phyloP scores from a whole-genome alignment of 2,888 invertebrate genomes.

The Platycnemis pennipes region DNA sequence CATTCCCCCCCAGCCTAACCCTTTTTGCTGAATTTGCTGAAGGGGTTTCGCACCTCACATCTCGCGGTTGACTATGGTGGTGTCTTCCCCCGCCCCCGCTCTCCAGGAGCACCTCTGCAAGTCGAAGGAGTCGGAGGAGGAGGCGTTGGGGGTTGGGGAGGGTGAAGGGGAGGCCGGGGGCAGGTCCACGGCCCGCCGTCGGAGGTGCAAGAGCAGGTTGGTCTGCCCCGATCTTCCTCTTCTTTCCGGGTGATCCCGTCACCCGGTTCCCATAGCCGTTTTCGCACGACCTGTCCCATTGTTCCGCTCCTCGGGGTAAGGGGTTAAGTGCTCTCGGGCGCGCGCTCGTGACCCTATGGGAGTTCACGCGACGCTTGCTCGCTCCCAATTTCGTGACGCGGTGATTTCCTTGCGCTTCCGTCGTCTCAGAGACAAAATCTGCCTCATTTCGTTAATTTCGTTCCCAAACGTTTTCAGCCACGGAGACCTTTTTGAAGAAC shows the following conservation, averaged over 20 bases:
- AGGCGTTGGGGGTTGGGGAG: not conserved
- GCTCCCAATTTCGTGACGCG: not conserved
- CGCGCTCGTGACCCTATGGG: not conserved
- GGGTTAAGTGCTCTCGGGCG: not conserved
- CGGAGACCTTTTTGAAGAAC: too few species aligned
- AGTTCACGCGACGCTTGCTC: not conserved
- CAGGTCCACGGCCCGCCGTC: not conserved
- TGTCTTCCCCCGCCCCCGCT: constrained; percentile 43
- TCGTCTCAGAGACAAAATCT: too few species aligned
- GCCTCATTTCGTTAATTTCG: too few species aligned
- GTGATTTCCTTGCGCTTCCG: not conserved
- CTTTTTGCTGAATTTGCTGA: not conserved
- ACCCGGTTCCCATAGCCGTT: too few species aligned
- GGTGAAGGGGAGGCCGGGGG: not conserved
- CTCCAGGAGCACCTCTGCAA: constrained; percentile 33
- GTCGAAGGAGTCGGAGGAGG: not conserved
- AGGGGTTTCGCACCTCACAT: not conserved
- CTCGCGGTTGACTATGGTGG: constrained; percentile 29
- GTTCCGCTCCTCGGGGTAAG: too few species aligned
- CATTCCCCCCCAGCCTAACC: not conserved
- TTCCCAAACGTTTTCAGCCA: too few species aligned
- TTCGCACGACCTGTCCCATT: too few species aligned
- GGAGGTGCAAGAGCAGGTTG: not conserved
- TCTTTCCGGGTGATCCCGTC: not conserved
- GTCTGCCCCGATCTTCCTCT: not conserved